Evolutionary conservation across 2,888 invertebrate species (phyloP).

Genomic region (Prosopocoilus inquinatus): DNA sequence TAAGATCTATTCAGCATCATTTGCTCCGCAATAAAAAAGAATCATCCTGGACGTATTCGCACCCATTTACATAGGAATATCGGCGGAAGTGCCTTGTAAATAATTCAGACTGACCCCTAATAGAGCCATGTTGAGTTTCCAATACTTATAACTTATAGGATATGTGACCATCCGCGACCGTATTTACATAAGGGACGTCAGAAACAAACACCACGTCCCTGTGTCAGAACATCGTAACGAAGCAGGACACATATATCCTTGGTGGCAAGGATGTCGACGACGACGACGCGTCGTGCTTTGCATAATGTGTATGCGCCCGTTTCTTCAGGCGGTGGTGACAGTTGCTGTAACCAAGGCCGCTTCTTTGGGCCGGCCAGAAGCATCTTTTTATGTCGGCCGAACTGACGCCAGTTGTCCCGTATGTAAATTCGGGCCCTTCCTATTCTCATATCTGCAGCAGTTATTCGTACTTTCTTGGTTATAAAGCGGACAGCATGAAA

Average conservation of each 20-base stretch:
- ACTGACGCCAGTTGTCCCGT: conserved; percentile 47
- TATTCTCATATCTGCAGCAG: conserved; percentile 30
- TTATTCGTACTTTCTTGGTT: conserved; percentile 30
- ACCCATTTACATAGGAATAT: conserved; percentile 45
- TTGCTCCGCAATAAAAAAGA: conserved; percentile 31
- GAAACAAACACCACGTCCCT: conserved; percentile 23
- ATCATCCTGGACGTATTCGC: conserved; percentile 40
- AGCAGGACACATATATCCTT: conserved; percentile 22
- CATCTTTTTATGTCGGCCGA: conserved; percentile 49
- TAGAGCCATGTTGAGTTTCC: conserved; percentile 41
- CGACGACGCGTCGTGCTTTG: conserved; percentile 23
- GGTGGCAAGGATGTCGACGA: conserved; percentile 9
- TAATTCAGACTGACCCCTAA: conserved; percentile 49
- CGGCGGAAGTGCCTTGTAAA: conserved; percentile 48
- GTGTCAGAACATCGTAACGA: conserved; percentile 18
- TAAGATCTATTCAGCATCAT: background rate
- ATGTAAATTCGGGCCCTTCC: conserved; percentile 40
- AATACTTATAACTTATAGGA: conserved; percentile 47
- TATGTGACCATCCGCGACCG: conserved; percentile 30
- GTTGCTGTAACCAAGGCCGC: conserved; percentile 41
- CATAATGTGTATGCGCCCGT: conserved; percentile 29
- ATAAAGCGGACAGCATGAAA: conserved; percentile 29
- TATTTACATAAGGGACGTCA: conserved; percentile 29
- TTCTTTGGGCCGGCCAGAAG: conserved; percentile 28
- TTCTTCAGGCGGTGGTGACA: conserved; percentile 43